Evolutionary conservation across 1,140 invertebrate genomes (phyloP).

Genomic region (Atta cephalotes): DNA sequence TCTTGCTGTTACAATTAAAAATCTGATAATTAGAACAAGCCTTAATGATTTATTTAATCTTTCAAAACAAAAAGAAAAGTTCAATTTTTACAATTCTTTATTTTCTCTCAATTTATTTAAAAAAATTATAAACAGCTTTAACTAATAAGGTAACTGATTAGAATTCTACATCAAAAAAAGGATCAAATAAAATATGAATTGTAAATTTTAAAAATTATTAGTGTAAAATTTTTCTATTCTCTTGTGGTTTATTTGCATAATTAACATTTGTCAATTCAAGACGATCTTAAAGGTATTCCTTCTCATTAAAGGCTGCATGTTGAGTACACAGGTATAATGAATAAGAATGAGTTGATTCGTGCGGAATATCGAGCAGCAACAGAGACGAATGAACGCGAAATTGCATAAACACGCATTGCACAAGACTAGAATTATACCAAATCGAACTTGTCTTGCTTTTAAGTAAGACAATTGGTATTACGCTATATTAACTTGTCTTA

Average conservation of each 20-base stretch:
- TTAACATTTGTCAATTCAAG: constrained; percentile 28
- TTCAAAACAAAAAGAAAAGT: background rate
- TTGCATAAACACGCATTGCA: background rate
- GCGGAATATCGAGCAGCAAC: constrained; percentile 56
- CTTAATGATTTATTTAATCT: constrained; percentile 2
- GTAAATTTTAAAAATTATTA: background rate
- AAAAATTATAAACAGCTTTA: background rate
- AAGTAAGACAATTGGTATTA: background rate
- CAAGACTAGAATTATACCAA: background rate
- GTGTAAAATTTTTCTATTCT: background rate
- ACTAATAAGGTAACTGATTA: background rate
- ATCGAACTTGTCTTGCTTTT: background rate
- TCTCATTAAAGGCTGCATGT: constrained; percentile 49
- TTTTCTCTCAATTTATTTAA: background rate
- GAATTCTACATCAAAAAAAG: background rate
- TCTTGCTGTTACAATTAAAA: constrained; percentile 9
- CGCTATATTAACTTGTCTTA: background rate
- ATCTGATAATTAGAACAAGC: background rate
- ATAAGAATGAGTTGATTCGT: constrained; percentile 57
- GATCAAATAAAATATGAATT: background rate
- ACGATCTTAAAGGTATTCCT: background rate
- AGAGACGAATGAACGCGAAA: constrained; percentile 22
- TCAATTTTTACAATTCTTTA: background rate
- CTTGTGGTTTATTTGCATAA: constrained; percentile 4
- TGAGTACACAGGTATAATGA: constrained; percentile 35